Evolutionary conservation across 2,888 invertebrate genomes (phyloP).

Genomic region (Acanthacorydalis orientalis): DNA sequence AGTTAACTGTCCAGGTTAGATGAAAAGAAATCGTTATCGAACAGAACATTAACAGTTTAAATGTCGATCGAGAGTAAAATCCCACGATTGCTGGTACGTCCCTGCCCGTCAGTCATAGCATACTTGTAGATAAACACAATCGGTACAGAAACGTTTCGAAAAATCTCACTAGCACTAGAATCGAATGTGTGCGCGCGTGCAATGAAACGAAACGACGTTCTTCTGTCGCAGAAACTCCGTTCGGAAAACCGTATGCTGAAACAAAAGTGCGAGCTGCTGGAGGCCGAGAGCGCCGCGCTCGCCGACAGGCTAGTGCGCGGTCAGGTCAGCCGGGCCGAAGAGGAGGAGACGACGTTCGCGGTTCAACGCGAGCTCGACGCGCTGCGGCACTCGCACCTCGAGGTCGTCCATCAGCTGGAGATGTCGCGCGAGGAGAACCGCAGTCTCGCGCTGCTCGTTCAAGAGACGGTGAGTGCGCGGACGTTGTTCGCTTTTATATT

Average conservation of each 20-base stretch:
- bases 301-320: slow-evolving; percentile 85
- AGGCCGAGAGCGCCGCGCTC: slow-evolving; percentile 84
- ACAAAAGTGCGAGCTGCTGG: slow-evolving; percentile 86
- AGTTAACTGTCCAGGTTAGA: too few species aligned
- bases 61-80: too few species aligned
- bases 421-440: slow-evolving; percentile 81
- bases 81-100: too few species aligned
- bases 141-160: too few species aligned
- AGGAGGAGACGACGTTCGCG: slow-evolving; percentile 77
- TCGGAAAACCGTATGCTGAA: slow-evolving; percentile 93
- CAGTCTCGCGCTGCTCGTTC: slow-evolving; percentile 60
- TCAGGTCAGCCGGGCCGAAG: slow-evolving; percentile 88
- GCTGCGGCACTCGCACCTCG: slow-evolving; percentile 69
- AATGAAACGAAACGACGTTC: too few species aligned
- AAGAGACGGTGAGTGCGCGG: slow-evolving; percentile 43
- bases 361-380: slow-evolving; percentile 79
- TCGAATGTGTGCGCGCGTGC: too few species aligned
- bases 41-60: too few species aligned
- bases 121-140: too few species aligned
- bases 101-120: too few species aligned
- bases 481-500: too few species aligned
- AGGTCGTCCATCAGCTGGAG: slow-evolving; percentile 76
- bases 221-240: slow-evolving; percentile 43
- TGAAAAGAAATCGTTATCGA: too few species aligned
- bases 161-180: too few species aligned